Conservation (phyloP, 2,113 vertebrate genomes). For the Psammodynastes pulverulentus region DNA sequence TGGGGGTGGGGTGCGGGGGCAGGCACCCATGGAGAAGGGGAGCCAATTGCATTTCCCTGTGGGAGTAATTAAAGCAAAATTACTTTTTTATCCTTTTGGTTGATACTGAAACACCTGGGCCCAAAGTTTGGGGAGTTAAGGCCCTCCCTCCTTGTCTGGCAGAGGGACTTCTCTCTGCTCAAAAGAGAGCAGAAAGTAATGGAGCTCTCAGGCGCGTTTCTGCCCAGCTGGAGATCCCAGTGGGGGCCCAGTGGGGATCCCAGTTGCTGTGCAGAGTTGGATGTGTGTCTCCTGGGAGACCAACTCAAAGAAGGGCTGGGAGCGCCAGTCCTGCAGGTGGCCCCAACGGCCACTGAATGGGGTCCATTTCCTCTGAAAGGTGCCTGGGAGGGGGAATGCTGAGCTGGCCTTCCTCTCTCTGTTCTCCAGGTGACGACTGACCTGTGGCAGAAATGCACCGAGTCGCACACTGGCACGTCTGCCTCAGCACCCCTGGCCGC, state of each 20-base stretch:
- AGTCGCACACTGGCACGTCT: conserved; percentile 92
- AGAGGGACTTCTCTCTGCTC: background rate
- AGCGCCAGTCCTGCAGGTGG: background rate
- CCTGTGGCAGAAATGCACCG: conserved; percentile 92
- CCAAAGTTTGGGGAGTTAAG: background rate
- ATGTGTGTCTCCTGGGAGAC: background rate
- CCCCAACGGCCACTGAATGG: background rate
- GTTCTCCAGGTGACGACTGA: conserved; percentile 87
- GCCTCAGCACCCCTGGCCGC: conserved; percentile 92
- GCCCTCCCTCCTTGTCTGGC: background rate
- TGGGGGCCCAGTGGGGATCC: too few relatives aligned
- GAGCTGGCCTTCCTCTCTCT: background rate
- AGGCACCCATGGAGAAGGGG: background rate
- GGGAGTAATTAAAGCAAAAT: background rate
- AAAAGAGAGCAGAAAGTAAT: background rate
- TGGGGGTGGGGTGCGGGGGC: background rate
- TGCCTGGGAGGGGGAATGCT: background rate
- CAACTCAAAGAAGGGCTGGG: background rate
- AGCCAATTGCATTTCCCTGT: background rate
- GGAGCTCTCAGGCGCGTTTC: background rate
- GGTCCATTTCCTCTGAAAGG: background rate
- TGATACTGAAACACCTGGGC: background rate
- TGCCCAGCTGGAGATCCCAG: background rate
- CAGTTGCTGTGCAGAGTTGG: background rate
- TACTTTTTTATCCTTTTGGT: background rate